phyloP scores from a whole-genome alignment of 2,888 invertebrate genomes.

The Lepidocyrtinus sp. region DNA sequence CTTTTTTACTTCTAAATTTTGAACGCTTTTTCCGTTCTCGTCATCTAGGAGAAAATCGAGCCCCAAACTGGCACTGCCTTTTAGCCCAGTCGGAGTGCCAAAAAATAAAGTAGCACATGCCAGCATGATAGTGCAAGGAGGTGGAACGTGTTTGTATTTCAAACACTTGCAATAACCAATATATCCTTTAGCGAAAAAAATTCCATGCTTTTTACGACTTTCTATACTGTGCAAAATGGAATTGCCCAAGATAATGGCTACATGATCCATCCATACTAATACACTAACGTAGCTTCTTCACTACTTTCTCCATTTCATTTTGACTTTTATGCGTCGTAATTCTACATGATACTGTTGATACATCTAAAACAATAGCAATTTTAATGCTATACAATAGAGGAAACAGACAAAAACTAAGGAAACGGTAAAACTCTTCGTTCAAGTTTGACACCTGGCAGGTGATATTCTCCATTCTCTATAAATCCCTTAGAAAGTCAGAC shows the following conservation, averaged over 20 bases:
- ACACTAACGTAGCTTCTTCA: too few relatives aligned
- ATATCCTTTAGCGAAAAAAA: constrained; percentile 6
- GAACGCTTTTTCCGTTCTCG: constrained; percentile 1
- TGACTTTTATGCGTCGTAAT: too few relatives aligned
- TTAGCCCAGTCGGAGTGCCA: constrained; percentile 13
- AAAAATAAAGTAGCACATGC: constrained; percentile 9
- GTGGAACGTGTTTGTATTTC: constrained; percentile 43
- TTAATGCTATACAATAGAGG: neutral
- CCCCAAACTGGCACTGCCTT: neutral
- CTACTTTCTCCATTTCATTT: neutral
- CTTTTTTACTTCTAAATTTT: constrained; percentile 11
- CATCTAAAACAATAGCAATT: neutral
- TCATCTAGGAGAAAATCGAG: constrained; percentile 11
- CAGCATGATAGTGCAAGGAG: constrained; percentile 26
- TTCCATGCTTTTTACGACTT: constrained; percentile 10
- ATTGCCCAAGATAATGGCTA: constrained; percentile 3
- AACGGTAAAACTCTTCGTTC: too few relatives aligned
- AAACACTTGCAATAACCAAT: constrained; percentile 40
- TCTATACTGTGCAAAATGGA: neutral
- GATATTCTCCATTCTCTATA: too few relatives aligned
- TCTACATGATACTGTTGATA: too few relatives aligned
- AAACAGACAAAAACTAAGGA: neutral
- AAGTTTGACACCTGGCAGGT: too few relatives aligned
- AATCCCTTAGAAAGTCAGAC: too few relatives aligned
- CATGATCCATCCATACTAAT: constrained; percentile 5